Base-by-base conservation (phyloP, 2,888 invertebrate genomes). In the Tenthredo distinguenda region DNA sequence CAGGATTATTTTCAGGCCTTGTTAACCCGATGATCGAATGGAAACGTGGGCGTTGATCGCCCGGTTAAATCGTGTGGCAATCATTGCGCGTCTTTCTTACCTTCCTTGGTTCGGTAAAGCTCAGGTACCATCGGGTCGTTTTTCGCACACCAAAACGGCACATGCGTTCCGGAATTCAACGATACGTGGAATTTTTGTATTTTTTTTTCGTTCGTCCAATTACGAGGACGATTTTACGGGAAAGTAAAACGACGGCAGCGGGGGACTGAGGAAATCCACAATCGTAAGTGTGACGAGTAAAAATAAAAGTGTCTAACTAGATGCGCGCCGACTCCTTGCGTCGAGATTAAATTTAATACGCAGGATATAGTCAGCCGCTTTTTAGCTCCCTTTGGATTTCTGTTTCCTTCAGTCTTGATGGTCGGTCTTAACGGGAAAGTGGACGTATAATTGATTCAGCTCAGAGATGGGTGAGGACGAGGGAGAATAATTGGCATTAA, bases 101-200 rank as follows among this genome's bases (percentile, higher is more conserved):
- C 81, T 81, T 81, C 81, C 81, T 40, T 62, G 81, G 81, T 37
- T 40, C 21, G 79, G 55, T 21, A 21, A 58, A 62, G 79, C 62
- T 40, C 58, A 62, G 34, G 34, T 79, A 34, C 5, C 31, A 1
- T 26, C 1, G 15, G 34, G 26, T 43, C 47, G 43, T 43, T 12
- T 47, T 43, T 40, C 1, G 9, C 21, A 47, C 12, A 72, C 26
- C 26, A 68, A 68, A 68, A 15, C 34, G 5, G 15, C 15, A 34
- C 6, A 34, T 3, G 34, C 7, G 68, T 62, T 2, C 12, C 68
- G 1, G 18, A 68, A 68, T 34, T 18, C 18, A 68, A 34, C 18
- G 34, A 18, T 34, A 26, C 62, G 18, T 21, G 55, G 55, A 62
- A 62, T 26, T n/a, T 26, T 26, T 10, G 10, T 10, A 10, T 26